Evolutionary conservation across 2,797 vertebrate genomes (phyloP).

Genomic region (Nannoperca obscura): DNA sequence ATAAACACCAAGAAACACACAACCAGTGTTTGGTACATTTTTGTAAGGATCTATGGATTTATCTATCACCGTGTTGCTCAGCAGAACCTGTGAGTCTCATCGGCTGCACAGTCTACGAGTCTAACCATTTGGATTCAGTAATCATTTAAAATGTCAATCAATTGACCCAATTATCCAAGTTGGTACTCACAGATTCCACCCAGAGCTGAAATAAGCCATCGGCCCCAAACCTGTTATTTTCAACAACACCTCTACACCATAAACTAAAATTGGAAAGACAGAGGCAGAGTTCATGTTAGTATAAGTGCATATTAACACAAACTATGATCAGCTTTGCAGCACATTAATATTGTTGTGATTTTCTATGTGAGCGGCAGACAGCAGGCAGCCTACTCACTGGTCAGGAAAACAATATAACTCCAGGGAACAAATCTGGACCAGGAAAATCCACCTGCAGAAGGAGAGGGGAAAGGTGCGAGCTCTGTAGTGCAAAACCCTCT

Average conservation of each 20-base stretch:
- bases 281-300: conserved; percentile 21
- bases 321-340: not conserved
- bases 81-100: not conserved
- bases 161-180: not conserved
- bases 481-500: not conserved
- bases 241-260: conserved; percentile 94
- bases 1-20: conserved; percentile 1
- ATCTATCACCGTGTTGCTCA: not conserved
- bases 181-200: conserved; percentile 96
- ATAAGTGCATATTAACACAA: not conserved
- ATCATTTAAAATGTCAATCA: not conserved
- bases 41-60: not conserved
- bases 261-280: conserved; percentile 86
- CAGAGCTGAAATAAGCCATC: conserved; percentile 94
- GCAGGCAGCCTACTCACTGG: conserved; percentile 86
- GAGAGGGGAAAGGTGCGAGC: conserved; percentile 19
- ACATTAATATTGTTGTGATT: not conserved
- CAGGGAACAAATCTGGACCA: conserved; percentile 92
- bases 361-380: not conserved
- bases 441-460: conserved; percentile 89
- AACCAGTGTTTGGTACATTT: not conserved
- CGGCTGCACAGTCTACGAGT: not conserved
- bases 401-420: conserved; percentile 97
- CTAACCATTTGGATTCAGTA: conserved; percentile 17
- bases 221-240: conserved; percentile 95